Evolutionary conservation across 2,888 invertebrate genomes (phyloP), one percentile per base, ranked within the genome.

Genomic region (Cloeon dipterum): DNA sequence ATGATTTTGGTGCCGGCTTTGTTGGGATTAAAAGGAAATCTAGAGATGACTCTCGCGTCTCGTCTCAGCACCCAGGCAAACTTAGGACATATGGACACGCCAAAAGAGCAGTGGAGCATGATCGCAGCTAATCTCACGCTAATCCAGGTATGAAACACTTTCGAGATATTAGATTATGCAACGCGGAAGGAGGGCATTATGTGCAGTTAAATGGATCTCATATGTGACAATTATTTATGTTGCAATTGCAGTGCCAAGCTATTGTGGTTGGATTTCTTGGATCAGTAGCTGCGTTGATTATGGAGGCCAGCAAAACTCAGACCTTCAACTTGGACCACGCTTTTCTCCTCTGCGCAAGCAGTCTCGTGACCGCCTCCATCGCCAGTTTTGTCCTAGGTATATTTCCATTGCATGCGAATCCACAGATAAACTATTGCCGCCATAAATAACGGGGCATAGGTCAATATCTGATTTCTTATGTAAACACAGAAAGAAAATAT

Each of bases 21-120:
- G 32, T 59, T 91, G 40, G 91, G 89, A 8, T 64, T 91, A 14
- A 91, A 91, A 60, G 89, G 91, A 42, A 89, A 89, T 55, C 62
- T 91, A 46, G 89, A 91, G 62, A 91, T 91, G 89, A 89, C 89
- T 18, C 60, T 91, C 48, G 89, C 89, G 14, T 85, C 88, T 32
- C 64, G 91, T 39, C 63, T 91, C 4, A 89, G 88, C 11, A 91
- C 89, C n/a, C 78, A 86, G 59, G 68, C 77, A 8, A 77, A 81
- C 56, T 58, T 78, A 42, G 78, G 78, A 10, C 70, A 74, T 49
- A 72, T 79, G 70, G 75, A 78, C 49, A 64, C 66, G 20, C 55
- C 63, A 4, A 64, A 66, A 46, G 69, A 74, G 45, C 65, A 68
- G 46, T 61, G 66, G 56, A 59, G 60, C 46, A 72, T 75, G 65